These are phyloP conservation scores for Lysandra bellargus DNA, from an alignment of 2,888 invertebrate genomes.

Conservation along the genomic window DNA sequence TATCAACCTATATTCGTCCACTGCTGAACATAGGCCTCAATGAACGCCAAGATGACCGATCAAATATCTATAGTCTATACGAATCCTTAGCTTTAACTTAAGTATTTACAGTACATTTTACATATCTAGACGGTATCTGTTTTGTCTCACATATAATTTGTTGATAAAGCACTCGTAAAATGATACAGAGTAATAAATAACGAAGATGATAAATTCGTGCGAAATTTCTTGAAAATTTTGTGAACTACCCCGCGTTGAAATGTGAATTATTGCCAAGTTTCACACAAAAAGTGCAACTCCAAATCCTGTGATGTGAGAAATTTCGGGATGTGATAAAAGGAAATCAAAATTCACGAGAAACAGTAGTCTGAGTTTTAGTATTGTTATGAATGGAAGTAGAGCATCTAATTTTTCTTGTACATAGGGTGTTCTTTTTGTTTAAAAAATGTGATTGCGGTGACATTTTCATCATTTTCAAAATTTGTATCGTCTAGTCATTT, in stretches of 20 bases:
- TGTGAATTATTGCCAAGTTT: slow-evolving; percentile 11
- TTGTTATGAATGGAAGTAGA: not conserved
- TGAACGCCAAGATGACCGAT: too few relatives aligned
- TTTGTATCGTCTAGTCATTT: too few relatives aligned
- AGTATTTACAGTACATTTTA: not conserved
- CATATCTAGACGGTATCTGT: not conserved
- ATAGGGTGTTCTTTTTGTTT: too few relatives aligned
- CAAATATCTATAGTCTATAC: too few relatives aligned
- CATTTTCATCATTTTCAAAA: too few relatives aligned
- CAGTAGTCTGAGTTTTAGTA: not conserved
- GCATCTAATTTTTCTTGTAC: not conserved
- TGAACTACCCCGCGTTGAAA: not conserved
- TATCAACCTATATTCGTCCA: too few relatives aligned
- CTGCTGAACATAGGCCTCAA: too few relatives aligned
- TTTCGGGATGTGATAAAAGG: not conserved
- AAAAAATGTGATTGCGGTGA: too few relatives aligned
- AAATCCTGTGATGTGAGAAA: not conserved
- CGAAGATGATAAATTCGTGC: not conserved
- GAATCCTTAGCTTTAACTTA: too few relatives aligned
- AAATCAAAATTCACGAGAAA: not conserved
- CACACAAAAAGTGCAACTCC: not conserved
- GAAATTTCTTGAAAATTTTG: not conserved
- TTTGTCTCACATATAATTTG: not conserved
- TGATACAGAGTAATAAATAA: not conserved
- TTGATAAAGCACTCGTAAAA: not conserved